These are phyloP conservation scores for Sigmodon hispidus DNA, from an alignment of 2,113 vertebrate genomes.

Conservation along the genomic window DNA sequence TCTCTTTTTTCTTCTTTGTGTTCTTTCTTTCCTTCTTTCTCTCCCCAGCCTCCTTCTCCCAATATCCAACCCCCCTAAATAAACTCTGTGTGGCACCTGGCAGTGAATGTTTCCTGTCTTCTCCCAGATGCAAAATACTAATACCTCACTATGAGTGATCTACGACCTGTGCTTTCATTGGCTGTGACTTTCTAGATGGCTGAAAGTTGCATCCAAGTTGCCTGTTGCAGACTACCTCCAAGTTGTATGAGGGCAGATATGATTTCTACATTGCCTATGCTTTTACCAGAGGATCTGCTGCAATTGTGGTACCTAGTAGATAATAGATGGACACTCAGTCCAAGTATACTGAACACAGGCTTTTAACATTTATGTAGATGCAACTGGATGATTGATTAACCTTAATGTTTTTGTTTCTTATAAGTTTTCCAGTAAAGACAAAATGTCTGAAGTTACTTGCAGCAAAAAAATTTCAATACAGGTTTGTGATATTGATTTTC, in stretches of 20 bases:
- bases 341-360: no score
- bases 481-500: neutral
- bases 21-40: no score
- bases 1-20: no score
- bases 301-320: no score
- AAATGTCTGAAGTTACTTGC: neutral
- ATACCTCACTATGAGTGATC: neutral
- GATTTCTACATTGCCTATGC: no score
- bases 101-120: no score
- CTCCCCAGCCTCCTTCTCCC: no score
- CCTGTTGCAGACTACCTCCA: accelerated
- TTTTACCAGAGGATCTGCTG: accelerated
- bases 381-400: neutral
- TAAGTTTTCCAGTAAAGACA: neutral
- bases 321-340: neutral
- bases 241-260: no score
- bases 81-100: no score
- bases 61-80: no score
- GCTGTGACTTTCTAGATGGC: neutral
- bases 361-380: neutral
- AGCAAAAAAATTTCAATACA: neutral
- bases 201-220: neutral
- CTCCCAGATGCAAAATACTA: no score
- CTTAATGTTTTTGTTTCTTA: neutral
- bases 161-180: neutral